A percentile compares a stretch with the other conserved stretches of the same genome.
These are phyloP conservation scores for Bilobella aurantiaca DNA, from an alignment of 1,140 invertebrate genomes.

Conservation along the genomic window DNA sequence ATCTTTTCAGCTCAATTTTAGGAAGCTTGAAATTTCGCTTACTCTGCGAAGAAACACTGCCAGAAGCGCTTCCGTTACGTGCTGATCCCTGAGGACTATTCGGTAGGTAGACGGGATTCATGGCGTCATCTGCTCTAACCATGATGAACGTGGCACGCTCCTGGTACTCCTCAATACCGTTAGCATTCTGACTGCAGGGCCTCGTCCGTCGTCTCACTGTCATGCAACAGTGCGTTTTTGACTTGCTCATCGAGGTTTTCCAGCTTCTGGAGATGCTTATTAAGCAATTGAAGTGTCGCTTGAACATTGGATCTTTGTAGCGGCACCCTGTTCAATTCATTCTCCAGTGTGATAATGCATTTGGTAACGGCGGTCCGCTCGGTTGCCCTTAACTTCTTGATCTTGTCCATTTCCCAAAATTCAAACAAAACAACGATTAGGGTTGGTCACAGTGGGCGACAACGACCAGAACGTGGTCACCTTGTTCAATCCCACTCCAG, in stretches of 20 bases:
- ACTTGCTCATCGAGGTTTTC: not conserved
- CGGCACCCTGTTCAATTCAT: not conserved
- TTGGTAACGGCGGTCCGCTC: not conserved
- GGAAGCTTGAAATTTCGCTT: conserved; percentile 31
- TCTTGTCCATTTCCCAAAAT: not conserved
- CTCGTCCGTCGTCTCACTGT: not conserved
- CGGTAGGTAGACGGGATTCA: not conserved
- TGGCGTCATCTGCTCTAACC: not conserved
- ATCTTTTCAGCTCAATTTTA: conserved; percentile 37
- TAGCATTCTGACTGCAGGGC: not conserved
- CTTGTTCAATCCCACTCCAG: not conserved
- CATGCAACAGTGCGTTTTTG: not conserved
- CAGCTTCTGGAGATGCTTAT: not conserved
- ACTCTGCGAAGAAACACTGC: not conserved
- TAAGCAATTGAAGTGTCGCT: not conserved
- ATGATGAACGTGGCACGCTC: not conserved
- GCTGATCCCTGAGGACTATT: not conserved
- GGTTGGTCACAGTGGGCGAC: not conserved
- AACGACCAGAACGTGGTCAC: not conserved
- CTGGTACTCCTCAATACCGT: not conserved
- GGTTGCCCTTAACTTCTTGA: not conserved
- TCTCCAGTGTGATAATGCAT: not conserved
- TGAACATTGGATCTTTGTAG: not conserved
- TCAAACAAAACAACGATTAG: not conserved
- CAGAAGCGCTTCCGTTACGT: not conserved